These are phyloP conservation scores for Drosophila paracracens DNA, from an alignment of 2,888 invertebrate species.

Conservation along the genomic window DNA sequence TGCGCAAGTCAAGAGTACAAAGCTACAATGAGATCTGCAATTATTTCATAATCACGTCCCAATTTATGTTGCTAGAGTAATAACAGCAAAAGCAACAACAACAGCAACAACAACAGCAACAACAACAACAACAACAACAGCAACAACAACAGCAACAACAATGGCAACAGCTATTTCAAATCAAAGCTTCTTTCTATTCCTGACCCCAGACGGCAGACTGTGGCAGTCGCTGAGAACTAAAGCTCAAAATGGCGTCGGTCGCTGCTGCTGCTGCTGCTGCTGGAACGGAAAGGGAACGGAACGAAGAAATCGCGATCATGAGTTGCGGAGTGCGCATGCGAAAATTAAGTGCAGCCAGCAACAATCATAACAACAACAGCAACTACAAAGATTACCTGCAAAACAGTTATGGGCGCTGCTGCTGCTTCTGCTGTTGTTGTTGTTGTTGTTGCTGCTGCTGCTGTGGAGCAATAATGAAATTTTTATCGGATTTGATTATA, in stretches of 20 bases:
- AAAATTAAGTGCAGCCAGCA: slow-evolving; percentile 79
- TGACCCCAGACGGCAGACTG: slow-evolving; percentile 67
- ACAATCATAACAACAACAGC: slow-evolving; percentile 75
- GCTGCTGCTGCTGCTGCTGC: slow-evolving; percentile 38
- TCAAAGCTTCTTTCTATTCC: slow-evolving; percentile 80
- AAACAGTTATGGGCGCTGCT: slow-evolving; percentile 71
- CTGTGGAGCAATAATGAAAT: slow-evolving; percentile 78
- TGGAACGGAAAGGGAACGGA: slow-evolving; percentile 32
- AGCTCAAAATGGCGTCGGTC: slow-evolving; percentile 65
- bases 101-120: slow-evolving; percentile 29
- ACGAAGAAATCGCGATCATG: slow-evolving; percentile 79
- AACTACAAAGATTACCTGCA: slow-evolving; percentile 71
- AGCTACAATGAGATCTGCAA: slow-evolving; percentile 68
- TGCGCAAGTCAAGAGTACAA: slow-evolving; percentile 68
- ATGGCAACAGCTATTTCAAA: slow-evolving; percentile 63
- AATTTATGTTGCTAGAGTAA: slow-evolving; percentile 73
- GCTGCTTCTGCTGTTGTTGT: slow-evolving; percentile 38
- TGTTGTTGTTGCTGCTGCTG: slow-evolving; percentile 43
- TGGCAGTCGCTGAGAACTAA: slow-evolving; percentile 67
- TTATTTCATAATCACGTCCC: slow-evolving; percentile 82
- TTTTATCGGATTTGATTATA: slow-evolving; percentile 81
- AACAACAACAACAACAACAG: slow-evolving; percentile 8
- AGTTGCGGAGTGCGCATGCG: slow-evolving; percentile 77
- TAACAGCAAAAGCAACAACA: slow-evolving; percentile 16
- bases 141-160: slow-evolving; percentile 29